Conservation (phyloP, 2,797 vertebrate genomes). For the Chaenodraco wilsoni region DNA sequence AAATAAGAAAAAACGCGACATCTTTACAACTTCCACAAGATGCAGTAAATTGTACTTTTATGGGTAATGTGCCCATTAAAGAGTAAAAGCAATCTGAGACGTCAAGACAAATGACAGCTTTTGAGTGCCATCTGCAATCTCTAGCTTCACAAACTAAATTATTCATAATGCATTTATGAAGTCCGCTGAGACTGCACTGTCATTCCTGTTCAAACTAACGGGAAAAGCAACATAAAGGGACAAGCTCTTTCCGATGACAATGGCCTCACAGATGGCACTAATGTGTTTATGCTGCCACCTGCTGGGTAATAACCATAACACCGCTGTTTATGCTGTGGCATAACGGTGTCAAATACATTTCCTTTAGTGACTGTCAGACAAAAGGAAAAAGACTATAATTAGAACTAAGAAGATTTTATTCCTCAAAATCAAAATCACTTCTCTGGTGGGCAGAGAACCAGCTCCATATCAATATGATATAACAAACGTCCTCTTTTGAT, state of each 20-base stretch:
- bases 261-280: slow-evolving; percentile 29
- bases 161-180: slow-evolving; percentile 86
- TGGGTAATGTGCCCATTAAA: slow-evolving; percentile 84
- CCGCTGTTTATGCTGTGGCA: background rate
- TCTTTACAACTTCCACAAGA: slow-evolving; percentile 79
- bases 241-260: slow-evolving; percentile 67
- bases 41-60: slow-evolving; percentile 81
- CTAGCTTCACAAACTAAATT: slow-evolving; percentile 84
- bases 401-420: slow-evolving; percentile 56
- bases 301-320: slow-evolving; percentile 54
- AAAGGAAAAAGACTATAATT: slow-evolving; percentile 12
- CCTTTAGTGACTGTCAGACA: background rate
- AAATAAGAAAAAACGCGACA: slow-evolving; percentile 35
- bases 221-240: slow-evolving; percentile 77
- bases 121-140: slow-evolving; percentile 86
- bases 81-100: slow-evolving; percentile 83
- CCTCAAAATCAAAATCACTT: slow-evolving; percentile 29
- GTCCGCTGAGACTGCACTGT: slow-evolving; percentile 82
- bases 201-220: slow-evolving; percentile 77
- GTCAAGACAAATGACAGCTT: slow-evolving; percentile 85
- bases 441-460: slow-evolving; percentile 41
- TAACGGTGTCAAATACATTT: background rate
- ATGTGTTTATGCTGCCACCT: slow-evolving; percentile 78
- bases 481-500: slow-evolving; percentile 38
- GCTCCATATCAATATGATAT: slow-evolving; percentile 84